These are phyloP conservation scores for Heterochromis multidens DNA, from an alignment of 2,113 vertebrate genomes.

Conservation along the genomic window DNA sequence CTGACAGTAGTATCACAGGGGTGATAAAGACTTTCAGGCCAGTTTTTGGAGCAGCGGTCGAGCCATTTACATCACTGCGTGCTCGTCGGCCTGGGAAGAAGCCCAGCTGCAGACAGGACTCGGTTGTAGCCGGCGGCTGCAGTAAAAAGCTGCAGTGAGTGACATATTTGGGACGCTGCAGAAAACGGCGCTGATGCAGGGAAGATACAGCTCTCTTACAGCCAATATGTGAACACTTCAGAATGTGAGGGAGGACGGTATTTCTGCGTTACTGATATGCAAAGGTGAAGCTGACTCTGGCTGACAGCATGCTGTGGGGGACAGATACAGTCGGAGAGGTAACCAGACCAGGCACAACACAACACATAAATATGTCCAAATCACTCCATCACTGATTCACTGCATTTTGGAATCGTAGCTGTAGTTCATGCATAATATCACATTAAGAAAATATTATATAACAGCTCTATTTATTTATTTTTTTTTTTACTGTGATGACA, in stretches of 20 bases:
- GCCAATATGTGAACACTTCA: conserved; percentile 24
- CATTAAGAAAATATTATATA: neutral
- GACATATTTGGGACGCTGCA: conserved; percentile 53
- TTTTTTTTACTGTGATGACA: neutral
- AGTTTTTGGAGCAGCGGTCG: neutral
- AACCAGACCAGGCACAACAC: neutral
- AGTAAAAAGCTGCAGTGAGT: conserved; percentile 59
- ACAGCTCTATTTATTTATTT: neutral
- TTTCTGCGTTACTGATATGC: conserved; percentile 39
- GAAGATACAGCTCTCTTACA: conserved; percentile 31
- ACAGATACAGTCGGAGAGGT: neutral
- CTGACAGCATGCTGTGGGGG: conserved; percentile 17
- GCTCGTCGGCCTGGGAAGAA: conserved; percentile 2
- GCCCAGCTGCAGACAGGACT: conserved; percentile 33
- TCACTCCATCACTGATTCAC: neutral
- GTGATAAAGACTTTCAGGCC: neutral
- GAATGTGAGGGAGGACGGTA: neutral
- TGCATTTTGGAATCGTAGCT: neutral
- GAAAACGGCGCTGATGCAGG: conserved; percentile 16
- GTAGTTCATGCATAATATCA: neutral
- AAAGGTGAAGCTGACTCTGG: conserved; percentile 28
- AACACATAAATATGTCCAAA: neutral
- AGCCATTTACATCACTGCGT: conserved; percentile 23
- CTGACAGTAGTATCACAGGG: neutral
- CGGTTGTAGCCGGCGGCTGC: conserved; percentile 39